These are phyloP conservation scores for honey bee (Apis mellifera) DNA, from an alignment of 1,140 invertebrate genomes.

Conservation along the genomic window DNA sequence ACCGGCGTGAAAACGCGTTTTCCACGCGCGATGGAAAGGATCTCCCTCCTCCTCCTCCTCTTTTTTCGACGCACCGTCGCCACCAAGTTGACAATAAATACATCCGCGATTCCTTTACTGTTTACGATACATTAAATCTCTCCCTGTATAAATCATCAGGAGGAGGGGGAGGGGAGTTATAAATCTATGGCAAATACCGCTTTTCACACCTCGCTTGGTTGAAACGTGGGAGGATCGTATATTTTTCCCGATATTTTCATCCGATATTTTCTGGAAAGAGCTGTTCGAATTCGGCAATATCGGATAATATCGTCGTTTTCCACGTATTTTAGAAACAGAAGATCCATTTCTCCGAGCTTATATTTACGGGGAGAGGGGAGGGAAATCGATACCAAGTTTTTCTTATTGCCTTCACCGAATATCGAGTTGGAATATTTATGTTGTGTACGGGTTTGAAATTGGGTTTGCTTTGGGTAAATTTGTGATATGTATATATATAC, in stretches of 20 bases:
- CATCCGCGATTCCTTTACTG: constrained; percentile 18
- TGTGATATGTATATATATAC: no score
- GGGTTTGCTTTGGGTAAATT: no score
- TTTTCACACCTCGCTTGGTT: constrained; percentile 23
- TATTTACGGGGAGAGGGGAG: no score
- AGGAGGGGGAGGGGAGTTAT: constrained; percentile 7
- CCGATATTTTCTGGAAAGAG: no score
- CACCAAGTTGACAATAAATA: constrained; percentile 29
- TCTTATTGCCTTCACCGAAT: no score
- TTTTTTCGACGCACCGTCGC: constrained; percentile 25
- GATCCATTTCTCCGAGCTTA: no score
- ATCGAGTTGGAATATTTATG: no score
- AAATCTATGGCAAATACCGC: constrained; percentile 59
- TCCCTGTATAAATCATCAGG: constrained; percentile 27
- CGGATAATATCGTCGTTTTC: constrained; percentile 36
- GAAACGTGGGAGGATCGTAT: constrained; percentile 16
- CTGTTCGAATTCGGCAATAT: no score
- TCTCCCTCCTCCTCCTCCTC: not conserved
- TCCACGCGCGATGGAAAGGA: not conserved
- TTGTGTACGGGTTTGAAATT: no score
- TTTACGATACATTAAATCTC: constrained; percentile 37
- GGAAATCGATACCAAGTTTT: no score
- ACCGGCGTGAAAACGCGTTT: constrained; percentile 13
- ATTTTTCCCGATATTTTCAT: constrained; percentile 56
- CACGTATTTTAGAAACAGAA: not conserved